Base-by-base conservation (phyloP, 2,888 invertebrate species). In the Caenorhabditis macrosperma region DNA sequence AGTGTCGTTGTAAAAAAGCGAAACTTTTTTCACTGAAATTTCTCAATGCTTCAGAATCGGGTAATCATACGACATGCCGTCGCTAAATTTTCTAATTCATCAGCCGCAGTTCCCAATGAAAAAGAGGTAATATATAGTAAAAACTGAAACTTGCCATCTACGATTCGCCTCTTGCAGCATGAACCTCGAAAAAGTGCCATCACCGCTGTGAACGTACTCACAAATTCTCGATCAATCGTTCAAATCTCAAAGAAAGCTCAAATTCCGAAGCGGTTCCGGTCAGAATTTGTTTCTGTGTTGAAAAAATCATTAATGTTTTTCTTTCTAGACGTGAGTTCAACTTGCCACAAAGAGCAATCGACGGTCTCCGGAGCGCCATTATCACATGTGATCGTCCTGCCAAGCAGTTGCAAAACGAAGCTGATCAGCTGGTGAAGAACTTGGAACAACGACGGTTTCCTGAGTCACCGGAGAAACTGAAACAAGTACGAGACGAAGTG, bases 341-440 rank as follows among this genome's bases (percentile, higher is more conserved):
- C 54, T 67, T 86, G 12, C 85, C 86, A 0, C 66, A 67, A 50
- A 69, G 81, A 35, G 85, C 86, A 1, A 72, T 83, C 10, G 68
- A 59, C n/a, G 86, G 85, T 0, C 72, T 86, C 26, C 38, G 84
- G 30, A 78, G 80, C 26, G 80, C 79, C 6, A 22, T 85, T 12
- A 22, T 83, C 6, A 68, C 76, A 12, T 85, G 83, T 67, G 80
- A 80, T 22, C 63, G 78, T 5, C 67, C 82, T 1, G 86, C 87
- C 24, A 88, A 87, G 61, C 85, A 86, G 69, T 61, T 89, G n/a
- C 89, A 89, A 72, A 68, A 85, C 60, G 88, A 90, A 46, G 88
- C 89, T 1, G 89, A 89, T 80, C 82, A 87, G 64, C 55, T 88
- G 26, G 60, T 77, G 6, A 81, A 83, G 22, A 80, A 81, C 54